These are phyloP conservation scores for Trachelus stipa DNA, from an alignment of 2,888 invertebrate species.

Conservation along the genomic window DNA sequence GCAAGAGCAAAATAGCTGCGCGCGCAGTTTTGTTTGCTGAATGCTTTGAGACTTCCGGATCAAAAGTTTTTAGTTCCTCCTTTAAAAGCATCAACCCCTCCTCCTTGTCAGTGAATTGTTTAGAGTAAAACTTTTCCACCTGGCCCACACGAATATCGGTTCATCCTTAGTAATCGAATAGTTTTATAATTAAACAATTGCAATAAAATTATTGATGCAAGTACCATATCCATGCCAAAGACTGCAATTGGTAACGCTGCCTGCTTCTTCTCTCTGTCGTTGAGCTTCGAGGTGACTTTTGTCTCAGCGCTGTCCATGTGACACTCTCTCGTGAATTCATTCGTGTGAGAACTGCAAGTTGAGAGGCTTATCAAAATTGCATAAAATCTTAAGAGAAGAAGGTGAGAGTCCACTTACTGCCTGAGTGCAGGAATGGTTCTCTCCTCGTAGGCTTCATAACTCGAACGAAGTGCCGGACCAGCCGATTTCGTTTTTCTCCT, in stretches of 20 bases:
- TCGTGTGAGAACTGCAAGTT: slow-evolving; percentile 79
- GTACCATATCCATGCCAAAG: slow-evolving; percentile 89
- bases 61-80: slow-evolving; percentile 69
- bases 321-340: slow-evolving; percentile 82
- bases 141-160: slow-evolving; percentile 50
- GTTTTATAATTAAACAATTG: background rate
- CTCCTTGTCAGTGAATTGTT: slow-evolving; percentile 90
- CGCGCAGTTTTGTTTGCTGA: slow-evolving; percentile 84
- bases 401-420: slow-evolving; percentile 73
- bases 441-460: slow-evolving; percentile 90
- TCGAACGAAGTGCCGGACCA: slow-evolving; percentile 67
- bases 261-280: slow-evolving; percentile 86
- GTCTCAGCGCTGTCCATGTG: slow-evolving; percentile 72
- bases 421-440: slow-evolving; percentile 84
- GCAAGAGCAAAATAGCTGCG: slow-evolving; percentile 83
- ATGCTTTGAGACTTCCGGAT: slow-evolving; percentile 64
- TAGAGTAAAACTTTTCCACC: slow-evolving; percentile 92
- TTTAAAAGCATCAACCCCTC: slow-evolving; percentile 82
- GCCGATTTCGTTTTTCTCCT: slow-evolving; percentile 70
- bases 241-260: slow-evolving; percentile 91
- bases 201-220: slow-evolving; percentile 2
- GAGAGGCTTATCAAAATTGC: background rate
- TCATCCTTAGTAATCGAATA: background rate
- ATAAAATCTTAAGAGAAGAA: slow-evolving; percentile 14
- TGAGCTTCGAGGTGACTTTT: slow-evolving; percentile 72